These are phyloP conservation scores for Heterodera schachtii DNA, from an alignment of 1,140 invertebrate species.

Conservation along the genomic window DNA sequence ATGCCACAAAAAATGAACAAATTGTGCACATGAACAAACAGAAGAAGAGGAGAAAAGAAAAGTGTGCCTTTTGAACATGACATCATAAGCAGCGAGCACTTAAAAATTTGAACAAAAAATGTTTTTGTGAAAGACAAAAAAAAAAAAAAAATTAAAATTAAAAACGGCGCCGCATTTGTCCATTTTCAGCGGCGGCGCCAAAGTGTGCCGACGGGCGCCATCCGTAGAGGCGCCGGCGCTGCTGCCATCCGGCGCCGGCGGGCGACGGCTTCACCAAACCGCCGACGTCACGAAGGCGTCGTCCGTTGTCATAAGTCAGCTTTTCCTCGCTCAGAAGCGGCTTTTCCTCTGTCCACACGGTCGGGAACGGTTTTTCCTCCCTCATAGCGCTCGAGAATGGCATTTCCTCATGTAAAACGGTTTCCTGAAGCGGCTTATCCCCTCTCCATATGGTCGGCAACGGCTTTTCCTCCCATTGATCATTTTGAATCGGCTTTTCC, in stretches of 20 bases:
- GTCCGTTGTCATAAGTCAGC: not conserved
- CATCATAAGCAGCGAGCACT: too few species aligned
- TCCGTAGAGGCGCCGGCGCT: constrained; percentile 45
- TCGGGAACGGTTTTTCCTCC: constrained; percentile 3
- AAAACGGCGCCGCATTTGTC: constrained; percentile 10
- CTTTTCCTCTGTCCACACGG: not conserved
- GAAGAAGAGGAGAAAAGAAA: too few species aligned
- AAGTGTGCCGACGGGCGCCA: constrained; percentile 22
- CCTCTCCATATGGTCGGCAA: not conserved
- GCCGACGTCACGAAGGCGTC: not conserved
- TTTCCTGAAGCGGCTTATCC: constrained; percentile 6
- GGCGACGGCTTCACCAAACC: constrained; percentile 32
- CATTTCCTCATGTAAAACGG: too few species aligned
- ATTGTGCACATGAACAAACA: too few species aligned
- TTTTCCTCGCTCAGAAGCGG: not conserved
- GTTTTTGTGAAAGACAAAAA: too few species aligned
- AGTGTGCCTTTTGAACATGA: too few species aligned
- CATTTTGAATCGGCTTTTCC: constrained; percentile 16
- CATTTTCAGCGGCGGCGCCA: not conserved
- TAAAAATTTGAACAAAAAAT: too few species aligned
- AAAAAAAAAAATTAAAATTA: not conserved
- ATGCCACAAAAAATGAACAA: too few species aligned
- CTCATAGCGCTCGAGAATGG: too few species aligned
- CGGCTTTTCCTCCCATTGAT: not conserved
- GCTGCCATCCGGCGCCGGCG: constrained; percentile 39